Evolutionary conservation across 2,113 vertebrate genomes (phyloP).

Genomic region (Leucopternis melanops): DNA sequence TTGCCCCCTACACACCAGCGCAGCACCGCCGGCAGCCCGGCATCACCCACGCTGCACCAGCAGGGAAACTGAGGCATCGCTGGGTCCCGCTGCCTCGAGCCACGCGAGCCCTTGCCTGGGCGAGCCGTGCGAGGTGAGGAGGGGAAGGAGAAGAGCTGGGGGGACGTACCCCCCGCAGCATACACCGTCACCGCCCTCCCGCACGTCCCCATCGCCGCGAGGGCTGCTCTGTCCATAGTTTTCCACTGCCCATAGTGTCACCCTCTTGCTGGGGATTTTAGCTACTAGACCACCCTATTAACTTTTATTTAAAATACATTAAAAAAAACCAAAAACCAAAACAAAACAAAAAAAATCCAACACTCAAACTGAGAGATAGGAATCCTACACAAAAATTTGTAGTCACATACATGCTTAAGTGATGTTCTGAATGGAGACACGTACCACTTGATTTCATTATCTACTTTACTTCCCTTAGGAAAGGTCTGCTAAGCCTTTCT

Average conservation of each 20-base stretch:
- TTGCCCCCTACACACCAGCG: not conserved
- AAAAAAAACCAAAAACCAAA: not conserved
- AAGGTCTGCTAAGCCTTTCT: not conserved
- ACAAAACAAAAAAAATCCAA: rapidly evolving
- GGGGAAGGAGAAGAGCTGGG: not conserved
- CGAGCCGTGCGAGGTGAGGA: not conserved
- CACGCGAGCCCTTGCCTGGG: rapidly evolving
- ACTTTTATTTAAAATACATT: not conserved
- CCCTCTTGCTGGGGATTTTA: not conserved
- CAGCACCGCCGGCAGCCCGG: not conserved
- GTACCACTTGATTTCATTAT: not conserved
- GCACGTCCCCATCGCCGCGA: rapidly evolving
- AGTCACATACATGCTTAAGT: not conserved
- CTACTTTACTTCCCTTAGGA: not conserved
- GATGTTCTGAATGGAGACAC: not conserved
- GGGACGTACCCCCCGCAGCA: rapidly evolving
- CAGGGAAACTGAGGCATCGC: not conserved
- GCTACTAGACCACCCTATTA: not conserved
- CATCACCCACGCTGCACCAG: rapidly evolving
- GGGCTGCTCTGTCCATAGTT: not conserved
- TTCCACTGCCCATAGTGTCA: not conserved
- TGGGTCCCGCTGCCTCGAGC: not conserved
- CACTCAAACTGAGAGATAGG: not conserved
- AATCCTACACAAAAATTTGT: not conserved
- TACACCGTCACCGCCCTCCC: not conserved